Evolutionary conservation across 1,140 invertebrate genomes (phyloP).

Genomic region (Stegodyphus dumicola): DNA sequence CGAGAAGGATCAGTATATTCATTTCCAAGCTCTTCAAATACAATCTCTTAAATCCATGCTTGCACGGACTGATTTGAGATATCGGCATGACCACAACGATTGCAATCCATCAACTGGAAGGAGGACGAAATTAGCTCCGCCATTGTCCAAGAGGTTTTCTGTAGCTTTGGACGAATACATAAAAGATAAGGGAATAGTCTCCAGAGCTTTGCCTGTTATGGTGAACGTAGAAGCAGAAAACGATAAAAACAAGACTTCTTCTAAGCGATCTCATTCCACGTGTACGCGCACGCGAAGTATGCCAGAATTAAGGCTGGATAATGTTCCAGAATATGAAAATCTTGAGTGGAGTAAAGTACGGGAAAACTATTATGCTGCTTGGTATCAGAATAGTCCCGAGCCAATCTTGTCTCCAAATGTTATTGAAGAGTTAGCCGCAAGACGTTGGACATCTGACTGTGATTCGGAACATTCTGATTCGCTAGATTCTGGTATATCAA

Average conservation of each 20-base stretch:
- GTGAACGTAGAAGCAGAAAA: background rate
- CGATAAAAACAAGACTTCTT: background rate
- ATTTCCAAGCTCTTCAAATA: constrained; percentile 38
- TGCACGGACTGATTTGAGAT: constrained; percentile 8
- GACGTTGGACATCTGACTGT: constrained; percentile 49
- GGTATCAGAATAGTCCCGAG: background rate
- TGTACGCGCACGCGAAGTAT: constrained; percentile 22
- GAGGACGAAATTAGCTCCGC: constrained; percentile 7
- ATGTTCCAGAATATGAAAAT: background rate
- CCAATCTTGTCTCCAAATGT: constrained; percentile 1
- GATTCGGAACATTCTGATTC: constrained; percentile 51
- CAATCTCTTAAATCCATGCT: constrained; percentile 28
- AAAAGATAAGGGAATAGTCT: constrained; percentile 34
- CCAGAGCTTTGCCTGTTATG: constrained; percentile 33
- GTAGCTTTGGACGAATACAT: constrained; percentile 42
- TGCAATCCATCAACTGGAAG: constrained; percentile 8
- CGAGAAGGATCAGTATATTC: constrained; percentile 52
- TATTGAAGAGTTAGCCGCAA: constrained; percentile 31
- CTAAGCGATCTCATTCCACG: background rate
- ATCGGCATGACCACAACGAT: constrained; percentile 9
- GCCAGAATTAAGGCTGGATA: constrained; percentile 20
- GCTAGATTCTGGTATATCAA: constrained; percentile 49
- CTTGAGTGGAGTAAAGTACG: background rate
- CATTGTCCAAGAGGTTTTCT: constrained; percentile 21
- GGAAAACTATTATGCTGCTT: background rate